Base-by-base conservation (phyloP, 2,113 vertebrate species). In the Aspiorhynchus laticeps region DNA sequence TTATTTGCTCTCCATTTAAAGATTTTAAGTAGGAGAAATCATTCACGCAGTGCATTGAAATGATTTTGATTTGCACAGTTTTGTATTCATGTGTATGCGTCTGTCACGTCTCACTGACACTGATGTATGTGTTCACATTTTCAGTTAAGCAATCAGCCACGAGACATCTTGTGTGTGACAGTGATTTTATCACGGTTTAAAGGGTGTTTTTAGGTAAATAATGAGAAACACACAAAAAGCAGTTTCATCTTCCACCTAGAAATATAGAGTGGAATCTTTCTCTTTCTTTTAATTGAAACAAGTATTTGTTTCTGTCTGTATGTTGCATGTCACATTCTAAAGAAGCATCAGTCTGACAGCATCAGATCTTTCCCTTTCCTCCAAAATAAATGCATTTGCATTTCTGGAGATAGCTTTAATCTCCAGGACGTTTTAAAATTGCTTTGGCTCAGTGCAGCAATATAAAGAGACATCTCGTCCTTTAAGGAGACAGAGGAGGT, bases 371-470 rank as follows among this genome's bases (percentile, higher is more conserved):
- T 19, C 59, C n/a, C 56, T 48, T 41, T 80, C 6, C 17, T 67
- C n/a, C 26, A 51, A 69, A 69, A 83, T 83, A 69, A 61, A 71
- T 19, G 28, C 26, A 71, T 83, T 71, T 69, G 80, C 80, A 83
- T 71, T 53, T 83, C 12, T 31, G 43, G 19, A 83, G 43, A 83
- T 41, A 80, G 3, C 36, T 80, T 63, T 41, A 82, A 77, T 77
- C 19, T 73, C 69, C 33, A 1, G 33, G 69, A 73, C 33, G 4
- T 73, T 77, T 51, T 51, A 51, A 46, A 53, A 33, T 78, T 19
- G n/a, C 28, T 38, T 73, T 33, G 69, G 69, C 33, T 73, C 69
- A 78, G 43, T 21, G 26, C 10, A 24, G 69, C 36, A 9, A 7
- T 69, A 69, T 33, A 33, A 69, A 17, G 65, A 69, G 28, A 69